phyloP scores from a whole-genome alignment of 2,888 invertebrate genomes.

The Apamea monoglypha region DNA sequence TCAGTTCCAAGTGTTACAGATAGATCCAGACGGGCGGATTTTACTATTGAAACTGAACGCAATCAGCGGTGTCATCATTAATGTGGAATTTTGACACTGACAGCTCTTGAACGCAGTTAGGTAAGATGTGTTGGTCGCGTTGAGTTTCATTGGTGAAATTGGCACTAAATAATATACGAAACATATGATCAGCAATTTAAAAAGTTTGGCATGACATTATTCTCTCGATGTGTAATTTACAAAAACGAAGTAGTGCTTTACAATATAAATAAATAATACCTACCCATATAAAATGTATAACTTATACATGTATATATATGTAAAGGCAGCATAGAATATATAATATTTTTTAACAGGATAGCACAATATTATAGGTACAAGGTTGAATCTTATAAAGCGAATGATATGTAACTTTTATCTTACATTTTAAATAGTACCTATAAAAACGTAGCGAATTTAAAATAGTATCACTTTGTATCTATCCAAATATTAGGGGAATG shows the following conservation, averaged over 20 bases:
- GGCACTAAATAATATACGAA: slow-evolving; percentile 36
- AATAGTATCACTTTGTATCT: slow-evolving; percentile 81
- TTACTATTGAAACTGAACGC: not conserved
- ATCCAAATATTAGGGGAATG: slow-evolving; percentile 74
- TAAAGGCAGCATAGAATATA: slow-evolving; percentile 80
- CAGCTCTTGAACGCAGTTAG: not conserved
- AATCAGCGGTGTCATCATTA: not conserved
- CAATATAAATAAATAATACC: slow-evolving; percentile 55
- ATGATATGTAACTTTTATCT: slow-evolving; percentile 89
- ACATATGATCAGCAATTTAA: slow-evolving; percentile 50
- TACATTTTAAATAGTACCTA: slow-evolving; percentile 79
- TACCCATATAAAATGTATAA: slow-evolving; percentile 62
- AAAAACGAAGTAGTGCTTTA: slow-evolving; percentile 44
- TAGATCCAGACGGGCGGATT: slow-evolving; percentile 16
- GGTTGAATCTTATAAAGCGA: slow-evolving; percentile 88
- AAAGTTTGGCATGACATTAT: slow-evolving; percentile 28
- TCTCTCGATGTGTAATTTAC: slow-evolving; percentile 41
- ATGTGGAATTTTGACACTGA: not conserved
- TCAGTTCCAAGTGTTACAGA: slow-evolving; percentile 39
- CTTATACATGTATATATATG: slow-evolving; percentile 64
- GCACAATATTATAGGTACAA: slow-evolving; percentile 76
- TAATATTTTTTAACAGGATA: slow-evolving; percentile 73
- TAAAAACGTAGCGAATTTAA: slow-evolving; percentile 77
- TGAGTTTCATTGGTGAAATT: not conserved
- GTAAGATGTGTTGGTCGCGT: not conserved